Base-by-base conservation (phyloP, 2,888 invertebrate species). In the Amitus sp. region DNA sequence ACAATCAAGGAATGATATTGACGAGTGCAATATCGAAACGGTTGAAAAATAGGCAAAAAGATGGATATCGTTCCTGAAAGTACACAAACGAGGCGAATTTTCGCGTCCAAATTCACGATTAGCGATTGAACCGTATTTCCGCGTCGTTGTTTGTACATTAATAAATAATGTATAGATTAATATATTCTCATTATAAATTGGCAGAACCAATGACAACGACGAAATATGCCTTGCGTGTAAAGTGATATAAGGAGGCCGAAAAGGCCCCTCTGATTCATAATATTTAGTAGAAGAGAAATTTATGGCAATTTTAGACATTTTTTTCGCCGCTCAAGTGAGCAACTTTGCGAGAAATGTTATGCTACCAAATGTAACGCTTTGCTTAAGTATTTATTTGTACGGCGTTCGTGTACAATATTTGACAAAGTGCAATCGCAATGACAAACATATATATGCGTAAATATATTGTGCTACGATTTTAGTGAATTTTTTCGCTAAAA, bases 91-190 rank as follows among this genome's bases (percentile, higher is more conserved):
- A 12, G 7, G 27, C 13, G 15, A 45, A n/a, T n/a, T n/a, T n/a
- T n/a, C 13, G 12, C 27, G 33, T 18, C 18, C 20, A 39, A n/a
- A n/a, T n/a, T n/a, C n/a, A n/a, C n/a, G n/a, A n/a, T n/a, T n/a
- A n/a, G n/a, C n/a, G n/a, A n/a, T n/a, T n/a, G 23, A 23, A 23
- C 23, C 23, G 23, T 23, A 23, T 39, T 30, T n/a, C 2, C n/a
- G 30, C n/a, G 2, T 30, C 30, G 30, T 30, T n/a, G 30, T 15
- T 9, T 37, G 37, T 15, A 37, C 1, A 30, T 48, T 23, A 23
- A 55, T 45, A 49, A 33, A 43, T 55, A 49, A 49, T 55, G 49
- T 45, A 55, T 54, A 43, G 40, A 42, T 47, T 54, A 54, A 54
- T 54, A 54, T 54, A 54, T 47, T 47, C 30, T 30, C 43, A 55